Evolutionary conservation across 2,888 invertebrate genomes (phyloP).

Genomic region (Andrena fulva): DNA sequence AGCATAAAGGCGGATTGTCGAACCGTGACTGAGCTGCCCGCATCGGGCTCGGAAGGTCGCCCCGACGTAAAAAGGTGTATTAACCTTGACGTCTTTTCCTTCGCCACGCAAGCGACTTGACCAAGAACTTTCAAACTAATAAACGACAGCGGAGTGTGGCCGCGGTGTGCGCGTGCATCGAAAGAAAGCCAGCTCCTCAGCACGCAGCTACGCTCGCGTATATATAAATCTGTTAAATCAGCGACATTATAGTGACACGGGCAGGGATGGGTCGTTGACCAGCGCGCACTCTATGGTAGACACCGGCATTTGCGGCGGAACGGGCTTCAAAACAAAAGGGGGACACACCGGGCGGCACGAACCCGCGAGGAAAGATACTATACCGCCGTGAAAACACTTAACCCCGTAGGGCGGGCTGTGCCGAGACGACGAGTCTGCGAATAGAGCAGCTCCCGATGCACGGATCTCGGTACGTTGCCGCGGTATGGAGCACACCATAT

Average conservation of each 20-base stretch:
- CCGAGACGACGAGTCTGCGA: too few relatives aligned
- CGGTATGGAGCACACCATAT: not conserved
- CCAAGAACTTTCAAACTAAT: slow-evolving; percentile 67
- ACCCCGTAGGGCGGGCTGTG: not conserved
- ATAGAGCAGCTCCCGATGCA: not conserved
- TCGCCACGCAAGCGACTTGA: slow-evolving; percentile 62
- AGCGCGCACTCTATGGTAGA: slow-evolving; percentile 59
- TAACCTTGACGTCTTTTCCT: slow-evolving; percentile 72
- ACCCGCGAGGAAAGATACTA: not conserved
- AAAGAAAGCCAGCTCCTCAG: slow-evolving; percentile 15
- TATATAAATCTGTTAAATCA: slow-evolving; percentile 59
- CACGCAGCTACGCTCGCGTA: slow-evolving; percentile 40
- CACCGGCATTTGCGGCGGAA: slow-evolving; percentile 48
- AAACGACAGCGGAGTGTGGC: slow-evolving; percentile 28
- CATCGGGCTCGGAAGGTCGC: slow-evolving; percentile 71
- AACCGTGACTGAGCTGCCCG: slow-evolving; percentile 71
- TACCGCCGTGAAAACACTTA: not conserved
- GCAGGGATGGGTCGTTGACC: slow-evolving; percentile 65
- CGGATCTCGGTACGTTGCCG: not conserved
- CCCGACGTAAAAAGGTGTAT: slow-evolving; percentile 72
- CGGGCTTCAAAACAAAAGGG: slow-evolving; percentile 55
- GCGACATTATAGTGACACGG: slow-evolving; percentile 49
- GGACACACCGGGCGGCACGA: slow-evolving; percentile 20
- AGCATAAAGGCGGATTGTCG: slow-evolving; percentile 67
- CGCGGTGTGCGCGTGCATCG: slow-evolving; percentile 18